These are phyloP conservation scores for Aelia acuminata DNA, from an alignment of 2,888 invertebrate genomes.

Conservation along the genomic window DNA sequence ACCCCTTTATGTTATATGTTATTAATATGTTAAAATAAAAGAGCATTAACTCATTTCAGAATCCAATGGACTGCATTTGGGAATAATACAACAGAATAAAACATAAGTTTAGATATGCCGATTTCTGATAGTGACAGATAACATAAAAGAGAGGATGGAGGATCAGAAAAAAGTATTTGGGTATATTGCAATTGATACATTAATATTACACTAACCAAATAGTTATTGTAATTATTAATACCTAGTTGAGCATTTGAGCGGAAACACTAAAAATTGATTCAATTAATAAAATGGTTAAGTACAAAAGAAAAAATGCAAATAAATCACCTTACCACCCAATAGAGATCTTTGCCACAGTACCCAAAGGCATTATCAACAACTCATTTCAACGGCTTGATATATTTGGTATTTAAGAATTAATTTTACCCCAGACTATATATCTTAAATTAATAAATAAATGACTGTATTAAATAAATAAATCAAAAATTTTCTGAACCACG, in stretches of 20 bases:
- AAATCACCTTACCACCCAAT: conserved; percentile 38
- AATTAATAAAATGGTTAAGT: background rate
- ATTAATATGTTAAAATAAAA: too few species aligned
- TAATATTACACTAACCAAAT: background rate
- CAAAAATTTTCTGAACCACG: background rate
- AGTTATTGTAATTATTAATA: background rate
- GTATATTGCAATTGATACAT: background rate
- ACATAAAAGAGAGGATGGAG: background rate
- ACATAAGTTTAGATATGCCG: background rate
- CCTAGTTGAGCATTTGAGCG: background rate
- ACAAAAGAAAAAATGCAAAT: background rate
- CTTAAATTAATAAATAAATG: background rate
- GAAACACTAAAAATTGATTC: too few species aligned
- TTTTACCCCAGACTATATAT: background rate
- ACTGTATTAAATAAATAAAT: background rate
- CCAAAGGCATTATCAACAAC: conserved; percentile 7
- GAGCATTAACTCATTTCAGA: background rate
- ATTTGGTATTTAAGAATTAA: background rate
- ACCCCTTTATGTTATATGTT: background rate
- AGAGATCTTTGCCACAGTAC: conserved; percentile 19
- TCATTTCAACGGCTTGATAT: background rate
- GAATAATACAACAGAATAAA: background rate
- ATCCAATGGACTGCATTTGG: background rate
- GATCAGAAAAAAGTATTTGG: background rate
- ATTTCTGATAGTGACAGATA: background rate